Evolutionary conservation across 2,888 invertebrate genomes (phyloP), one percentile per base, ranked within the genome.

Genomic region (Apocheima hispidaria): DNA sequence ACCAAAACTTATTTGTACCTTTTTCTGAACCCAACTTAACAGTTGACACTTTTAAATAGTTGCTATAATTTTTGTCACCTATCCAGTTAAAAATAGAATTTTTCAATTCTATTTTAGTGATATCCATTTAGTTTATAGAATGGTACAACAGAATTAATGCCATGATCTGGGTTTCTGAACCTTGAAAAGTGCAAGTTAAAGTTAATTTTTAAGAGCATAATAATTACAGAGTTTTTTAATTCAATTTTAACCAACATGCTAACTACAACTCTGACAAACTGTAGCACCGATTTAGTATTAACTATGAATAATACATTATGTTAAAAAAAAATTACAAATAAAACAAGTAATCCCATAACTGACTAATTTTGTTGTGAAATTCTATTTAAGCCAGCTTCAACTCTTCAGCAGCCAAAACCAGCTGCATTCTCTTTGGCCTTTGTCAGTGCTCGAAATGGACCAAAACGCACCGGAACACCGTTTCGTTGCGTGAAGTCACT

Each of bases 231-330:
- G 28, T 40, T 14, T 44, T 30, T 38, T 7, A 10, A n/a, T 38
- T n/a, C n/a, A 50, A 28, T 33, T 35, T 50, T 10, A 33, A 50
- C 10, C 18, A 50, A 66, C 51, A 44, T 16, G 9, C 30, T 28
- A 38, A 58, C 65, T 60, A 36, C 28, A 46, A 52, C 28, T 51
- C 35, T 60, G 54, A 36, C 30, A 44, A 43, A 54, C 43, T 50
- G 83, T 88, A 90, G 90, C 90, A 90, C 90, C 89, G 86, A 87
- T 86, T 81, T 51, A 82, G 83, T 76, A 74, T 79, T 75, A 71
- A 50, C 59, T 57, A 55, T 60, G 44, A 43, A 57, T 53, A 46
- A 41, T 35, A 40, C 30, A 21, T 44, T 9, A 26, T 43, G 21
- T 49, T 40, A 51, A 43, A 56, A 26, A n/a, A 46, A 44, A 26